A percentile compares a stretch with the other conserved stretches of the same genome.
Evolutionary conservation across 2,797 vertebrate species (phyloP).

Genomic region (Anolis apletophallus): DNA sequence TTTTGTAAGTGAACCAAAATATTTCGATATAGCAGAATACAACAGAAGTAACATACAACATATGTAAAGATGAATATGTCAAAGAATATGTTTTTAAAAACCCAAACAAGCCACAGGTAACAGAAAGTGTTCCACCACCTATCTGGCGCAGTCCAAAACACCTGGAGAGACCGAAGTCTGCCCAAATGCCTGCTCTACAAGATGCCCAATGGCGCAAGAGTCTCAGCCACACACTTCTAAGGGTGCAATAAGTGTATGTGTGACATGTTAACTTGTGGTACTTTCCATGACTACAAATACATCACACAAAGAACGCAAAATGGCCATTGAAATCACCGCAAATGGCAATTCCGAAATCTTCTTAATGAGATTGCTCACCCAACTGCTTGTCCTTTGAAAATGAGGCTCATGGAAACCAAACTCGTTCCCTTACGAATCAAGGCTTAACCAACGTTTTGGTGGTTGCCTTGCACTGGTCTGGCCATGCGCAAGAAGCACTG

Average conservation of each 20-base stretch:
- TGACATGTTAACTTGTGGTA: conserved; percentile 18
- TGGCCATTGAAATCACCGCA: conserved; percentile 49
- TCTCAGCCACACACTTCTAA: conserved; percentile 47
- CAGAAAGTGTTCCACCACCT: conserved; percentile 31
- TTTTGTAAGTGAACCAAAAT: conserved; percentile 24
- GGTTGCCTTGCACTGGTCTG: no score
- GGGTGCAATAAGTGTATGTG: conserved; percentile 38
- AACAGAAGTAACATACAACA: no score
- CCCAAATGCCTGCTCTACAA: no score
- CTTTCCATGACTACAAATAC: conserved; percentile 32
- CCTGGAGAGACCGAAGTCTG: no score
- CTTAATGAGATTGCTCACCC: conserved; percentile 46
- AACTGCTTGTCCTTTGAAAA: conserved; percentile 34
- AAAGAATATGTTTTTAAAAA: conserved; percentile 35
- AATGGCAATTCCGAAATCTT: conserved; percentile 47
- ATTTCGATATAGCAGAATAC: neutral
- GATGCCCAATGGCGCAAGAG: neutral
- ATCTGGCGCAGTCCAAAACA: conserved; percentile 8
- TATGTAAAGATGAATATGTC: neutral
- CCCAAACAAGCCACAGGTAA: no score
- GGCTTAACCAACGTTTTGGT: neutral
- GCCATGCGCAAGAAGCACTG: neutral
- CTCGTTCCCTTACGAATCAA: neutral
- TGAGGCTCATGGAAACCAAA: conserved; percentile 27
- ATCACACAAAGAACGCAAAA: conserved; percentile 26